These are phyloP conservation scores for Daktulosphaira vitifoliae DNA, from an alignment of 1,140 invertebrate species.

Conservation along the genomic window DNA sequence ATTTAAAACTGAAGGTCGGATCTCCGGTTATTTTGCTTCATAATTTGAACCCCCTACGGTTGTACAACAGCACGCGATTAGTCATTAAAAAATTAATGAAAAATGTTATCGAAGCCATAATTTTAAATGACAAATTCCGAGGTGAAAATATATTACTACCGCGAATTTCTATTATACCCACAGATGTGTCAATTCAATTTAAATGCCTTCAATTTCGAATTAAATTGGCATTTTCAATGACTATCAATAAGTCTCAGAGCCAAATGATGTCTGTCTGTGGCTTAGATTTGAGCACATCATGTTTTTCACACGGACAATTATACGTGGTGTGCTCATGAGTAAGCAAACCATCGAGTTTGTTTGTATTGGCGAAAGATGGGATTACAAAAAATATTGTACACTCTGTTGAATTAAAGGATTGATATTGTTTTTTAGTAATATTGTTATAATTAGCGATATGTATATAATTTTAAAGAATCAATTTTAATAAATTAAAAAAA, in stretches of 20 bases:
- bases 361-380: too few species aligned
- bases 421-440: too few species aligned
- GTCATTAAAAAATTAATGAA: not conserved
- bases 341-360: too few species aligned
- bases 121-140: not conserved
- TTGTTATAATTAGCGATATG: too few species aligned
- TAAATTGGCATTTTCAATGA: constrained; percentile 50
- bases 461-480: too few species aligned
- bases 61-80: constrained; percentile 10
- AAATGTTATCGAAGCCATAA: constrained; percentile 24
- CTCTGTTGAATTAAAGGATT: too few species aligned
- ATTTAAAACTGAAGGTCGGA: not conserved
- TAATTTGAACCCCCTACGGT: constrained; percentile 39
- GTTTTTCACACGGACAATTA: constrained; percentile 22
- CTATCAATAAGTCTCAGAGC: constrained; percentile 51
- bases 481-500: too few species aligned
- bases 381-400: too few species aligned
- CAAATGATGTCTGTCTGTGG: not conserved
- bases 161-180: constrained; percentile 39
- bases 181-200: constrained; percentile 44
- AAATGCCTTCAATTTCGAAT: constrained; percentile 47
- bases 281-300: too few species aligned
- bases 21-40: not conserved
- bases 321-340: constrained; percentile 5
- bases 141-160: constrained; percentile 21